Percentiles rank a stretch among this genome's conserved stretches.
Evolutionary conservation across 2,797 vertebrate species (phyloP).

Genomic region (Spinus olivaceus): DNA sequence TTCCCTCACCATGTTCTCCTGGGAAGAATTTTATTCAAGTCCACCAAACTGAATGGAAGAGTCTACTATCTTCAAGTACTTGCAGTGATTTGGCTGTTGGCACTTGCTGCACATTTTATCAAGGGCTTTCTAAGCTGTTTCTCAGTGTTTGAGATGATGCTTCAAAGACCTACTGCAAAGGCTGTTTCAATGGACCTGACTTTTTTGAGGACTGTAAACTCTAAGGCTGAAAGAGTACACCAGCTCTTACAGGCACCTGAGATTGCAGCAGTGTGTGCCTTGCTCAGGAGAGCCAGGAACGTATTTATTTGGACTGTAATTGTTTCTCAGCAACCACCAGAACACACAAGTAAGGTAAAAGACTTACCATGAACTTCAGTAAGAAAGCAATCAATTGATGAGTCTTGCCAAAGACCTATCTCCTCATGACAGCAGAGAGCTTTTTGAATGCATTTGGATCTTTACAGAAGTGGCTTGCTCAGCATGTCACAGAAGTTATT

Average conservation of each 20-base stretch:
- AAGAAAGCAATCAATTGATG: neutral
- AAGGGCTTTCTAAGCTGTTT: neutral
- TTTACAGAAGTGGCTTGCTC: neutral
- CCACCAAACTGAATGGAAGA: neutral
- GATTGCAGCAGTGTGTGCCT: neutral
- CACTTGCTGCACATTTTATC: neutral
- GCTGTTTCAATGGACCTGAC: neutral
- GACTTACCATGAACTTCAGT: neutral
- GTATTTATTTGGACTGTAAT: neutral
- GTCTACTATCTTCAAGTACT: neutral
- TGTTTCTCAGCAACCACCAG: neutral
- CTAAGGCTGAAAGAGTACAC: neutral
- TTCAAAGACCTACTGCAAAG: neutral
- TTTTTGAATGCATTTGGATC: neutral
- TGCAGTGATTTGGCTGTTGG: neutral
- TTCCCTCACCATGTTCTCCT: neutral
- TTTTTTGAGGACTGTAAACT: neutral
- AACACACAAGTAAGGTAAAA: neutral
- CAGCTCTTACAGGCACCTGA: neutral
- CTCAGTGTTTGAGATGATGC: neutral
- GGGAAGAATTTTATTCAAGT: neutral
- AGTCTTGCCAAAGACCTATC: neutral
- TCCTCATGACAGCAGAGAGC: too few species aligned
- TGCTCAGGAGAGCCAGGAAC: neutral
- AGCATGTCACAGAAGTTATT: neutral